These are phyloP conservation scores for Lucilia sericata DNA, from an alignment of 1,140 invertebrate genomes.

Conservation along the genomic window DNA sequence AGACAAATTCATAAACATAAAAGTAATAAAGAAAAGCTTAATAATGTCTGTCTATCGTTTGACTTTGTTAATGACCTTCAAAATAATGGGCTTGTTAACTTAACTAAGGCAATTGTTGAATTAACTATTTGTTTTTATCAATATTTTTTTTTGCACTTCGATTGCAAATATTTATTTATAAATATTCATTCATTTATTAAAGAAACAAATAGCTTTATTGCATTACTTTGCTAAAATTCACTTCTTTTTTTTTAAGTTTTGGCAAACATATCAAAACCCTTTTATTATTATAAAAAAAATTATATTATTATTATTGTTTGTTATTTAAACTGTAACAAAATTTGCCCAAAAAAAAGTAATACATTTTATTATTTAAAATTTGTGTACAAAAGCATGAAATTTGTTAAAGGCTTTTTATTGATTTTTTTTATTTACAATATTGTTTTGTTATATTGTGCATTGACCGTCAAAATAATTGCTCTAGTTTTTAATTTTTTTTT, in stretches of 20 bases:
- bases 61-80: conserved; percentile 40
- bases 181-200: conserved; percentile 12
- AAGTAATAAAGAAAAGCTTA: not conserved
- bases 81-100: conserved; percentile 23
- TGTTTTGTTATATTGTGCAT: not conserved
- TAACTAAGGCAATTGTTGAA: not conserved
- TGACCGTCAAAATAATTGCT: conserved; percentile 32
- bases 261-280: not conserved
- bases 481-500: not conserved
- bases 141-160: not conserved
- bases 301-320: not conserved
- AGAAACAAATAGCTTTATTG: not conserved
- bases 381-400: conserved; percentile 19
- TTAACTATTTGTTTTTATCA: not conserved
- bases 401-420: conserved; percentile 24
- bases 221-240: not conserved
- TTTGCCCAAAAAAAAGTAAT: not conserved
- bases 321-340: not conserved
- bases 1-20: not conserved
- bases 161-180: conserved; percentile 33
- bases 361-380: not conserved
- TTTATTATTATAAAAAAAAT: not conserved
- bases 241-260: not conserved
- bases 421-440: not conserved
- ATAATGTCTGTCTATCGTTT: not conserved